phyloP scores from a whole-genome alignment of 2,888 invertebrate genomes.

The Raillietiella orientalis region DNA sequence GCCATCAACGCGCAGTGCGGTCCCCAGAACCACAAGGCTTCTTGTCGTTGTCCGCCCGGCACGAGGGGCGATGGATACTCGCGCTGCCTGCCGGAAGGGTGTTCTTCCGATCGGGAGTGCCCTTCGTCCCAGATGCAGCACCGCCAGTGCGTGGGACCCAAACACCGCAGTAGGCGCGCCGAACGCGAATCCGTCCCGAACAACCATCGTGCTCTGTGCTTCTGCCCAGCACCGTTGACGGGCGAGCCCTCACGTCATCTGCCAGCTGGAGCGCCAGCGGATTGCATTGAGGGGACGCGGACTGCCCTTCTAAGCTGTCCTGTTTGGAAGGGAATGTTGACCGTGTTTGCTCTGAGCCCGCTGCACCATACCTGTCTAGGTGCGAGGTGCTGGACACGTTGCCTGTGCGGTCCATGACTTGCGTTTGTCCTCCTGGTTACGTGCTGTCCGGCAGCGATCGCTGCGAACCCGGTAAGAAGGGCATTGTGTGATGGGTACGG shows the following conservation, averaged over 20 bases:
- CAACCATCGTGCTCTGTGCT: slow-evolving; percentile 55
- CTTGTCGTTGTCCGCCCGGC: slow-evolving; percentile 14
- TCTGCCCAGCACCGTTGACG: slow-evolving; percentile 46
- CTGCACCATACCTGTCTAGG: too few relatives aligned
- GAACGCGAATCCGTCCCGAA: slow-evolving; percentile 42
- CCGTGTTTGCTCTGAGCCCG: too few relatives aligned
- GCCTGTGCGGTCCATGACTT: slow-evolving; percentile 60
- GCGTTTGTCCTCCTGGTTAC: slow-evolving; percentile 47
- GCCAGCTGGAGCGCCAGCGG: too few relatives aligned
- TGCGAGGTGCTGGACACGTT: slow-evolving; percentile 24
- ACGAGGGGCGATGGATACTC: slow-evolving; percentile 20
- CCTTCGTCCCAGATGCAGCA: slow-evolving; percentile 29
- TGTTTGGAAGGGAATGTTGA: slow-evolving; percentile 9
- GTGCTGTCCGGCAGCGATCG: slow-evolving; percentile 6
- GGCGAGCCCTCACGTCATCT: too few relatives aligned
- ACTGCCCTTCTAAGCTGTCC: slow-evolving; percentile 1
- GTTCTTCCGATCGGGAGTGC: slow-evolving; percentile 6
- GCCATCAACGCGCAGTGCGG: slow-evolving; percentile 8
- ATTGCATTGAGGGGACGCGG: slow-evolving; percentile 24
- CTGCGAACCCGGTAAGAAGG: slow-evolving; percentile 6
- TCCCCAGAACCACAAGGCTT: slow-evolving; percentile 7
- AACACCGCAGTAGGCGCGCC: slow-evolving; percentile 47
- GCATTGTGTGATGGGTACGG: too few relatives aligned
- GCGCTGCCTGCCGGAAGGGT: slow-evolving; percentile 6
- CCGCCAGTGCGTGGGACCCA: slow-evolving; percentile 41